Base-by-base conservation (phyloP, 2,888 invertebrate species). In the Caenorhabditis sp. region DNA sequence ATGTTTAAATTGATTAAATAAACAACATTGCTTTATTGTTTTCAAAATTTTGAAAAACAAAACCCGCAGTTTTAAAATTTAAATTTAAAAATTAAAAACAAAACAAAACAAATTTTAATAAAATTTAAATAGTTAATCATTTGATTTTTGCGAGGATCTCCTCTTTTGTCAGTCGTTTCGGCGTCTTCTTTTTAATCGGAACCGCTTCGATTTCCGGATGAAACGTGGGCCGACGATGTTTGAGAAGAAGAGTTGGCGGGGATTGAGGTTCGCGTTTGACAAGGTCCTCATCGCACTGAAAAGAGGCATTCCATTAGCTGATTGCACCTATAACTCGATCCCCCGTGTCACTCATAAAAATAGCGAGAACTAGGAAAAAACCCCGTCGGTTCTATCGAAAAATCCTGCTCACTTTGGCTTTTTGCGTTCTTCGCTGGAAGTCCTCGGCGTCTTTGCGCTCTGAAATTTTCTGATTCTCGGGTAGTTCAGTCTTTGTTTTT, bases 71-170 rank as follows among this genome's bases (percentile, higher is more conserved):
- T n/a, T n/a, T n/a, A n/a, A n/a, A n/a, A n/a, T n/a, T n/a, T n/a
- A n/a, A n/a, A n/a, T 37, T 6, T 37, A 37, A n/a, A n/a, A n/a
- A n/a, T n/a, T n/a, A n/a, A n/a, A n/a, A n/a, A n/a, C 47, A 53
- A 53, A 71, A 71, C 11, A 37, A 51, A 28, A 15, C 15, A 51
- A 61, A 50, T 58, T 32, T 18, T 61, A 35, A 44, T 13, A 65
- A 22, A 22, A 13, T 18, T 35, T 6, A 50, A 28, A 53, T 32
- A 32, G 22, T 40, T 5, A n/a, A 18, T 70, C 22, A 77, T 50
- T 79, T 82, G 18, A 82, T 82, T 65, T 79, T 78, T 0, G 82
- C 82, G 4, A 82, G 24, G 47, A 82, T 82, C 26, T 78, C 82
- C 2, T 56, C 82, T 44, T 72, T 78, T 11, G 69, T 69, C 37